Evolutionary conservation across 2,113 vertebrate species (phyloP).

Genomic region (Phalacrocorax pelagicus): DNA sequence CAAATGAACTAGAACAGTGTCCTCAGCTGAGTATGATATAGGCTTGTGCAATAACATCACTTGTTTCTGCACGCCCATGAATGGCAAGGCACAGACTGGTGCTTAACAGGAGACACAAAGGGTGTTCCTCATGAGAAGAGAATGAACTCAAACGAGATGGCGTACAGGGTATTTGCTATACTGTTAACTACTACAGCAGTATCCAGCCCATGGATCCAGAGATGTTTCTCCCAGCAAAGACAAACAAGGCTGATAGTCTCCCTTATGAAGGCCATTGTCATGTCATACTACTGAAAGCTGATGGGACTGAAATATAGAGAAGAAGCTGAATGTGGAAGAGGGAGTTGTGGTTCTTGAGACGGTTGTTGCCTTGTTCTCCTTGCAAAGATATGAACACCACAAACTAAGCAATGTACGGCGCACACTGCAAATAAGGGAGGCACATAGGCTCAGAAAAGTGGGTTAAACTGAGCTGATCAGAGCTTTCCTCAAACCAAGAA

Average conservation of each 20-base stretch:
- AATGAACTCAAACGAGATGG: background rate
- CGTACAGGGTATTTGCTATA: background rate
- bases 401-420: background rate
- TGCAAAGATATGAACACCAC: background rate
- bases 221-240: background rate
- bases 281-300: background rate
- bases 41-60: constrained; percentile 6
- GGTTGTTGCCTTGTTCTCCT: background rate
- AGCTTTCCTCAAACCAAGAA: background rate
- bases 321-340: background rate
- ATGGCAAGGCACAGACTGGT: background rate
- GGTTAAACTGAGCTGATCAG: background rate
- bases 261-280: background rate
- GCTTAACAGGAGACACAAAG: background rate
- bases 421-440: background rate
- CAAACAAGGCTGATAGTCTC: background rate
- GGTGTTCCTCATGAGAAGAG: background rate
- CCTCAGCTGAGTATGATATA: background rate
- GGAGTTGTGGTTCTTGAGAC: background rate
- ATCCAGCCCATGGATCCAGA: background rate
- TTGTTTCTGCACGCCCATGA: constrained; percentile 9
- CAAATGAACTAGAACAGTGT: background rate
- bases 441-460: background rate
- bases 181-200: background rate
- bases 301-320: background rate